phyloP scores from a whole-genome alignment of 2,797 vertebrate species.

The Mus minutoides region DNA sequence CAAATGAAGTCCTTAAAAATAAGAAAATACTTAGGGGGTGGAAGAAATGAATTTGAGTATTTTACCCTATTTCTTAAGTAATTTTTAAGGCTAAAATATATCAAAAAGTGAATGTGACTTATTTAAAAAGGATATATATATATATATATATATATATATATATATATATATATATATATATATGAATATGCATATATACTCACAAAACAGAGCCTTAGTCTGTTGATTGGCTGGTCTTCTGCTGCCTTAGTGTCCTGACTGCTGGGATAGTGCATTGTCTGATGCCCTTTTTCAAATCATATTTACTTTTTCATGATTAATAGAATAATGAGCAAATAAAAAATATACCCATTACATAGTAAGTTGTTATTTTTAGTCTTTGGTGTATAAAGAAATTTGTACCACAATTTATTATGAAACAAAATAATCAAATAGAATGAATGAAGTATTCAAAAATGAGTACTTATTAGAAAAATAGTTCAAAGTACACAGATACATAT shows the following conservation, averaged over 20 bases:
- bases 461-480: neutral
- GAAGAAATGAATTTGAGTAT: neutral
- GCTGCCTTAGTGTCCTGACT: neutral
- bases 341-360: neutral
- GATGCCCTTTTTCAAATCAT: neutral
- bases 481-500: slow-evolving; percentile 10
- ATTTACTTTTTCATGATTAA: neutral
- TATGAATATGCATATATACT: neutral
- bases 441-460: neutral
- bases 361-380: neutral
- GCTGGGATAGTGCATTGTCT: neutral
- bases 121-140: neutral
- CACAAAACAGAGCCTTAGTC: neutral
- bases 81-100: slow-evolving; percentile 20
- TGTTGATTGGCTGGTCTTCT: neutral
- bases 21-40: neutral
- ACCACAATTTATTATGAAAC: neutral
- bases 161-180: neutral
- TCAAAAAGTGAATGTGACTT: neutral
- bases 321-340: neutral
- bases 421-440: neutral
- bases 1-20: slow-evolving; percentile 27
- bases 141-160: neutral
- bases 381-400: slow-evolving; percentile 3
- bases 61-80: neutral